phyloP scores from a whole-genome alignment of 37 sponge, comb jelly and placozoan genomes.

The Haliclona indistincta region DNA sequence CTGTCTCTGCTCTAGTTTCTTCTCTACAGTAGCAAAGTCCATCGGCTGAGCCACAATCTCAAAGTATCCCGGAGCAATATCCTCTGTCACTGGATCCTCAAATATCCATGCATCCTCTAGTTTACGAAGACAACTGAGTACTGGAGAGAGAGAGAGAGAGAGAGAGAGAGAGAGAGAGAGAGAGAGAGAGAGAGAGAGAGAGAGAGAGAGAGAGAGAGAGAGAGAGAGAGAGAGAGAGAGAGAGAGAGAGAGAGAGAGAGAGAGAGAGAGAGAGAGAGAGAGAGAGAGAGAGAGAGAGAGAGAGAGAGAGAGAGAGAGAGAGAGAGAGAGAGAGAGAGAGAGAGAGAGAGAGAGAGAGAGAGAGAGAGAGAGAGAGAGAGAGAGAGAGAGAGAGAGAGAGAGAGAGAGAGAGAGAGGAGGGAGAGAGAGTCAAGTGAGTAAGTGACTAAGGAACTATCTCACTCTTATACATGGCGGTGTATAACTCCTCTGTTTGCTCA shows the following conservation, averaged over 20 bases:
- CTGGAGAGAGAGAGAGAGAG: constrained; percentile 8
- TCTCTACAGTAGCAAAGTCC: constrained; percentile 80
- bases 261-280: constrained; percentile 6
- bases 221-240: constrained; percentile 6
- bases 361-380: too few species aligned
- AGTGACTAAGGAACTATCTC: too few species aligned
- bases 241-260: constrained; percentile 6
- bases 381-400: too few species aligned
- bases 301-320: not conserved
- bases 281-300: constrained; percentile 6
- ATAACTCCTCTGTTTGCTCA: constrained; percentile 65
- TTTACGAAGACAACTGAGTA: constrained; percentile 48
- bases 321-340: too few species aligned
- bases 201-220: constrained; percentile 6
- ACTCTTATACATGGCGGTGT: constrained; percentile 76
- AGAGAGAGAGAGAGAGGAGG: too few species aligned
- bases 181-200: constrained; percentile 6
- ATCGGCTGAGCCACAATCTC: constrained; percentile 77
- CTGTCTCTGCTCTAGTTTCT: constrained; percentile 49
- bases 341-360: too few species aligned
- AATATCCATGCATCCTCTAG: constrained; percentile 83
- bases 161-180: constrained; percentile 7
- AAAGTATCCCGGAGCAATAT: constrained; percentile 87
- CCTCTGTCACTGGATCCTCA: constrained; percentile 88
- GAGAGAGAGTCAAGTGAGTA: too few species aligned